phyloP scores from a whole-genome alignment of 1,140 invertebrate species.

The Anthonomus grandis region DNA sequence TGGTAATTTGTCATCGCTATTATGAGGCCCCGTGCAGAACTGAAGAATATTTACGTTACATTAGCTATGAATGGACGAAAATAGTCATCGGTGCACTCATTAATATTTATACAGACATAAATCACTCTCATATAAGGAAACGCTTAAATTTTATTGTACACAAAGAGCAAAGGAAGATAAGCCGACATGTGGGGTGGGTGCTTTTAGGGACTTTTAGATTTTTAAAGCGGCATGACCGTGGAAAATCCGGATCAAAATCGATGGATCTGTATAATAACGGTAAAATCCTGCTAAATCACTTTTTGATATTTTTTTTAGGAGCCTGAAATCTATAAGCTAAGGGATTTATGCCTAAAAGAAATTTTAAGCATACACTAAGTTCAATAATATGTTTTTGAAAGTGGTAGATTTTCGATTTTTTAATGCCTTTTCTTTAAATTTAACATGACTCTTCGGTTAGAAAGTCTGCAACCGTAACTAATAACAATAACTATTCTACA shows the following conservation, averaged over 20 bases:
- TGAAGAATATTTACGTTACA: constrained; percentile 25
- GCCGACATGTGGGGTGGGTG: constrained; percentile 22
- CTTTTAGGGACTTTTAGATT: constrained; percentile 19
- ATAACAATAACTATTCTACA: too few species aligned
- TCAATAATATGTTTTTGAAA: too few species aligned
- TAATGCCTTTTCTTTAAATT: too few species aligned
- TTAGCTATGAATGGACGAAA: constrained; percentile 28
- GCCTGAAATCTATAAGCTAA: too few species aligned
- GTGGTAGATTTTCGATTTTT: too few species aligned
- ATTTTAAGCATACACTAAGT: too few species aligned
- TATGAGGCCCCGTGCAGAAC: constrained; percentile 16
- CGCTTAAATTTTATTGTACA: constrained; percentile 22
- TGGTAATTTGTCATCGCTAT: constrained; percentile 24
- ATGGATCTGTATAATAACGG: constrained; percentile 6
- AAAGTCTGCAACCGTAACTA: too few species aligned
- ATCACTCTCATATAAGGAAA: constrained; percentile 25
- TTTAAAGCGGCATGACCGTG: constrained; percentile 21
- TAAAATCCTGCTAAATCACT: constrained; percentile 17
- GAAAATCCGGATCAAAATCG: constrained; percentile 15
- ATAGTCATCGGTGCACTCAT: constrained; percentile 26
- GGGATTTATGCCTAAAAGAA: too few species aligned
- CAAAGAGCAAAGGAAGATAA: constrained; percentile 23
- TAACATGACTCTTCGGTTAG: too few species aligned
- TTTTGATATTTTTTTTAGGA: constrained; percentile 9
- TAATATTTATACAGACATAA: constrained; percentile 26